A percentile compares a stretch with the other conserved stretches of the same genome.
Conservation (phyloP, 1,140 invertebrate species). For the Chlorops oryzae region DNA sequence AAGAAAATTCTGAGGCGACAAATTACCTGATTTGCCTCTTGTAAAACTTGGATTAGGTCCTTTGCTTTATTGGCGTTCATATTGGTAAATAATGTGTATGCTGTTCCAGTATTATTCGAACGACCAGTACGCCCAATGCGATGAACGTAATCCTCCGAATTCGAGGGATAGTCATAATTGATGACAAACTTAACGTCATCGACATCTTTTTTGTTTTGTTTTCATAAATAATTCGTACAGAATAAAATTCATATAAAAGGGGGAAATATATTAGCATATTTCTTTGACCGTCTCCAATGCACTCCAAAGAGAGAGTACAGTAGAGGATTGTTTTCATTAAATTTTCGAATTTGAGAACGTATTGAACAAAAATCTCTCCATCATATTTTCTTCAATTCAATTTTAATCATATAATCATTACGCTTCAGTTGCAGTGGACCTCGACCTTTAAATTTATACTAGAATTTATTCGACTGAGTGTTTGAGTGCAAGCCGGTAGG, state of each 20-base stretch:
- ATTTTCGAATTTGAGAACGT: slow-evolving; percentile 23
- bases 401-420: no score
- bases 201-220: slow-evolving; percentile 70
- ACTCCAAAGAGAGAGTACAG: no score
- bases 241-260: no score
- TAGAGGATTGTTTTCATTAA: not conserved
- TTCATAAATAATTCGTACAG: slow-evolving; percentile 11
- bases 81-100: slow-evolving; percentile 97
- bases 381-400: no score
- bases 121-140: slow-evolving; percentile 96
- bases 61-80: slow-evolving; percentile 87
- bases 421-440: no score
- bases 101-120: slow-evolving; percentile 87
- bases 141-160: slow-evolving; percentile 99
- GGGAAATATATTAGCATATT: no score
- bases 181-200: slow-evolving; percentile 99
- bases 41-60: slow-evolving; percentile 85
- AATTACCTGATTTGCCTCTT: slow-evolving; percentile 88
- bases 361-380: slow-evolving; percentile 49
- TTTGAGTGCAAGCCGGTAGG: no score
- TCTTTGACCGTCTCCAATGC: no score
- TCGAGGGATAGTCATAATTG: slow-evolving; percentile 99
- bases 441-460: slow-evolving; percentile 48
- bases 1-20: not conserved
- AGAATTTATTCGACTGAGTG: no score